A percentile compares a stretch with the other conserved stretches of the same genome.
phyloP scores from a whole-genome alignment of 2,888 invertebrate genomes.

The Stenodera caucasica region DNA sequence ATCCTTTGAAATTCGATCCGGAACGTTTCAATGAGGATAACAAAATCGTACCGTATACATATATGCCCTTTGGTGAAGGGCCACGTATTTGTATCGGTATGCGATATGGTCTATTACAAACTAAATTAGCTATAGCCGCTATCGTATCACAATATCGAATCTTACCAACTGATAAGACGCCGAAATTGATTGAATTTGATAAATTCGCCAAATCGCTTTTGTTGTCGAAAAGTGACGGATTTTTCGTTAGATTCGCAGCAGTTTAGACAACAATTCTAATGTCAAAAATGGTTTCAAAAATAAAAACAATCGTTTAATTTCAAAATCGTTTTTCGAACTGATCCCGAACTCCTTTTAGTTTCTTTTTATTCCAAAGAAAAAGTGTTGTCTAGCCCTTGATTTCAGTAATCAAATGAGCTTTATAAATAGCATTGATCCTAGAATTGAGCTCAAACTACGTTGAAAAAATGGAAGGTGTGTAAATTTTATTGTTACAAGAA shows the following conservation, averaged over 20 bases:
- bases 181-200: constrained; percentile 1
- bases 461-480: no score
- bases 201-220: background rate
- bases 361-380: no score
- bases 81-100: constrained; percentile 10
- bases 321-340: no score
- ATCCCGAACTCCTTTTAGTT: no score
- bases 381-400: no score
- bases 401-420: no score
- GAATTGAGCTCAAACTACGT: no score
- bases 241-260: background rate
- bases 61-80: constrained; percentile 9
- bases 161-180: background rate
- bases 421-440: no score
- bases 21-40: constrained; percentile 1
- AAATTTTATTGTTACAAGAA: no score
- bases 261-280: background rate
- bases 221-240: background rate
- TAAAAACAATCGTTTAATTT: no score
- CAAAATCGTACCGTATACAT: background rate
- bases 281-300: no score
- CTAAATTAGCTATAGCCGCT: background rate
- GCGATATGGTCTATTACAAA: constrained; percentile 5
- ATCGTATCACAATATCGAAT: background rate
- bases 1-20: constrained; percentile 39